phyloP scores from a whole-genome alignment of 2,797 vertebrate genomes.

The Labroides dimidiatus region DNA sequence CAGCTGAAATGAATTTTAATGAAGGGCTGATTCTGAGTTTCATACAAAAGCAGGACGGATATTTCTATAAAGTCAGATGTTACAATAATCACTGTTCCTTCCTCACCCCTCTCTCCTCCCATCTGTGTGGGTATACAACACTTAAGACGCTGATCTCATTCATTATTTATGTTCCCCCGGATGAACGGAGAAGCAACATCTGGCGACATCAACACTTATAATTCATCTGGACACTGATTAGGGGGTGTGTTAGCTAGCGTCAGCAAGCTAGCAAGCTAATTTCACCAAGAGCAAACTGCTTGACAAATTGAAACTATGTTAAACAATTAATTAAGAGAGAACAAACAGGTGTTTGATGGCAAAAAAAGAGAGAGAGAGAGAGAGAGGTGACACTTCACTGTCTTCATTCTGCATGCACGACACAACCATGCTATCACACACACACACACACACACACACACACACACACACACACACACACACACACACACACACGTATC shows the following conservation, averaged over 20 bases:
- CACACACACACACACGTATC: not conserved
- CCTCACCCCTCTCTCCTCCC: not conserved
- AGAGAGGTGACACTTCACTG: conserved; percentile 38
- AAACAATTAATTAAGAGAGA: conserved; percentile 77
- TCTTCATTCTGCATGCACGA: conserved; percentile 37
- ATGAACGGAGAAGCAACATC: conserved; percentile 60
- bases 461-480: not conserved
- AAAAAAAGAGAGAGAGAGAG: conserved; percentile 50
- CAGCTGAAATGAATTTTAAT: not conserved
- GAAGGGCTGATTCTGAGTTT: not conserved
- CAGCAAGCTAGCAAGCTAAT: conserved; percentile 69
- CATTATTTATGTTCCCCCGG: conserved; percentile 39
- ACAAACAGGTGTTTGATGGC: conserved; percentile 78
- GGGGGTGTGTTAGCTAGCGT: conserved; percentile 52
- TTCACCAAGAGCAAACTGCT: conserved; percentile 52
- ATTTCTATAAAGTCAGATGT: not conserved
- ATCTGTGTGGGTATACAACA: conserved; percentile 2
- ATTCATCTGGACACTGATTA: conserved; percentile 77
- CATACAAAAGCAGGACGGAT: not conserved
- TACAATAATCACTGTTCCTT: not conserved
- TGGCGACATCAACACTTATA: conserved; percentile 64
- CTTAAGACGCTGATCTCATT: conserved; percentile 22
- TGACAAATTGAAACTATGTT: conserved; percentile 80
- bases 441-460: not conserved
- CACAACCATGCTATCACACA: conserved; percentile 22